Evolutionary conservation across 1,140 invertebrate species (phyloP), one percentile per base, ranked within the genome.

Genomic region (Eriosoma lanigerum): DNA sequence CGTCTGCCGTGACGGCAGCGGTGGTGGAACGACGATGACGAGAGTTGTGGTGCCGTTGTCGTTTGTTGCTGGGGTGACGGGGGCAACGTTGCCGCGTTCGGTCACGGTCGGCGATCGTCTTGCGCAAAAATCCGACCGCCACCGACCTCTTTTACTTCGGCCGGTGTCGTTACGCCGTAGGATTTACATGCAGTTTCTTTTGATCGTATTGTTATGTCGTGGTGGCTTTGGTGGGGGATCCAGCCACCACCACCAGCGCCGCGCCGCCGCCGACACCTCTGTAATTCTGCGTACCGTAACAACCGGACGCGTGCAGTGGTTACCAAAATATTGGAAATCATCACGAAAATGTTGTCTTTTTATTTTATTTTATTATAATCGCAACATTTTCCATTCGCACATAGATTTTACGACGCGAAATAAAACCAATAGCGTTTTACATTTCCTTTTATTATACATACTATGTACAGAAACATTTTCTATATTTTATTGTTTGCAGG

Each of bases 121-220:
- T 78, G 75, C 75, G 75, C 75, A 78, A 78, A 78, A 78, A 78
- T 62, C 56, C 73, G 73, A 76, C 73, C 54, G 73, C 29, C 73
- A 58, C 75, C 75, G 75, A 78, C 75, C 75, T 78, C 75, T 78
- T 78, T 78, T 56, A 78, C 75, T 76, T 62, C 75, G 75, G 75
- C 56, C 75, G 75, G 75, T 78, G 75, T 78, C 75, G 75, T 78
- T 78, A 78, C 75, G 56, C 75, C 38, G 56, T 78, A 48, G 56
- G 75, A 78, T 78, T 78, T 78, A 78, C 75, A 78, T 78, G 75
- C 75, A 78, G 75, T 78, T 78, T 78, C 75, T 78, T 78, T 78
- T 78, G 56, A 78, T 62, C 56, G 54, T 78, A 78, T 78, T 78
- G 75, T 78, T 48, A 3, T 48, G 54, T 58, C 21, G 38, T 24